Conservation (phyloP, 2,797 vertebrate genomes). For the Thalassophryne amazonica region DNA sequence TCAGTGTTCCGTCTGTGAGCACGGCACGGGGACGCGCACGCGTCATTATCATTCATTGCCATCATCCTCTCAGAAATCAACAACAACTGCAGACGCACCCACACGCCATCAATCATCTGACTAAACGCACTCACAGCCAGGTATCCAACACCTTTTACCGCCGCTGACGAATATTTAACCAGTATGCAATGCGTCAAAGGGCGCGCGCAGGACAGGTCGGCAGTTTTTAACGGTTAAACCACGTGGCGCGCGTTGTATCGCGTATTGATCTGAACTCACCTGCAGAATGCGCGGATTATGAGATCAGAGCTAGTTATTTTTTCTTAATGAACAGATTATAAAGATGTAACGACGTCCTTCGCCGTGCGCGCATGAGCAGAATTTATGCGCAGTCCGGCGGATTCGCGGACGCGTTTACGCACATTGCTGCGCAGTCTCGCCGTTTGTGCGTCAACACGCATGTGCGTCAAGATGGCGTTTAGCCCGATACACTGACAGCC, state of each 20-base stretch:
- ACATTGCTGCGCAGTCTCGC: no score
- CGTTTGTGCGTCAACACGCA: no score
- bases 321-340: background rate
- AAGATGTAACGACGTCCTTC: constrained; percentile 27
- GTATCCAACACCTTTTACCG: constrained; percentile 25
- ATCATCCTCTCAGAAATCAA: constrained; percentile 13
- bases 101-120: constrained; percentile 23
- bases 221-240: no score
- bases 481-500: no score
- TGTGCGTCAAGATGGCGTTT: no score
- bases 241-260: no score
- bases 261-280: constrained; percentile 51
- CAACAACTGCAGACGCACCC: background rate
- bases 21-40: background rate
- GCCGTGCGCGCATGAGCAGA: constrained; percentile 51
- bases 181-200: no score
- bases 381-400: no score
- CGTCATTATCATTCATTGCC: constrained; percentile 21
- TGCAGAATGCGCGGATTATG: background rate
- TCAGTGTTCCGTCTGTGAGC: constrained; percentile 20
- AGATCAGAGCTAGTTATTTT: background rate
- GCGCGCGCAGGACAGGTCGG: no score
- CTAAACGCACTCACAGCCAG: constrained; percentile 27
- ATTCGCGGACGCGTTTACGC: constrained; percentile 39
- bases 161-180: background rate